Percentiles rank a stretch among this genome's conserved stretches.
Evolutionary conservation across 2,113 vertebrate species (phyloP).

Genomic region (Alethe diademata): DNA sequence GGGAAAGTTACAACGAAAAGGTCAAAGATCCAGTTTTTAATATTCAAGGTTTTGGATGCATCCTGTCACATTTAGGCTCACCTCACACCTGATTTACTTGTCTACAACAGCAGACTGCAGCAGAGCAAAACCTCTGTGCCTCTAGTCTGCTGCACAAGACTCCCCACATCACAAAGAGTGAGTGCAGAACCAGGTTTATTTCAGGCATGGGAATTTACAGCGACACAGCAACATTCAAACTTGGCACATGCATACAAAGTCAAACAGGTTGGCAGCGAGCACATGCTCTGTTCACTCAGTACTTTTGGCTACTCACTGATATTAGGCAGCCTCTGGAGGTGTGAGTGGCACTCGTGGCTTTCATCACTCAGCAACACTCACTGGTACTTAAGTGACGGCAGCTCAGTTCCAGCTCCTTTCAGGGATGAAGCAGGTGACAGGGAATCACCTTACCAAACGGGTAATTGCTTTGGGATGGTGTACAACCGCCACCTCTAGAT

Average conservation of each 20-base stretch:
- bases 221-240: not conserved
- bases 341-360: not conserved
- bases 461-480: not conserved
- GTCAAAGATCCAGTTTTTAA: not conserved
- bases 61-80: accelerated
- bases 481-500: not conserved
- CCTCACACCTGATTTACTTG: not conserved
- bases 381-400: not conserved
- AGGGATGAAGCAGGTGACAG: not conserved
- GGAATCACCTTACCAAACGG: not conserved
- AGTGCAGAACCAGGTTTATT: not conserved
- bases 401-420: not conserved
- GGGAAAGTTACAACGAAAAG: not conserved
- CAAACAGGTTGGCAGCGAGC: not conserved
- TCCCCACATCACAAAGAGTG: not conserved
- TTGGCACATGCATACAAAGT: not conserved
- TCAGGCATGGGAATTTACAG: not conserved
- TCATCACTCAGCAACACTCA: not conserved
- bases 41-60: not conserved
- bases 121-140: not conserved
- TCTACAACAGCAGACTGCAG: not conserved
- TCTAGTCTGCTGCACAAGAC: not conserved
- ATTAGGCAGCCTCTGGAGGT: not conserved
- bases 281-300: not conserved
- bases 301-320: not conserved